Conservation (phyloP, 2,888 invertebrate species). For the Cyaniris semiargus region DNA sequence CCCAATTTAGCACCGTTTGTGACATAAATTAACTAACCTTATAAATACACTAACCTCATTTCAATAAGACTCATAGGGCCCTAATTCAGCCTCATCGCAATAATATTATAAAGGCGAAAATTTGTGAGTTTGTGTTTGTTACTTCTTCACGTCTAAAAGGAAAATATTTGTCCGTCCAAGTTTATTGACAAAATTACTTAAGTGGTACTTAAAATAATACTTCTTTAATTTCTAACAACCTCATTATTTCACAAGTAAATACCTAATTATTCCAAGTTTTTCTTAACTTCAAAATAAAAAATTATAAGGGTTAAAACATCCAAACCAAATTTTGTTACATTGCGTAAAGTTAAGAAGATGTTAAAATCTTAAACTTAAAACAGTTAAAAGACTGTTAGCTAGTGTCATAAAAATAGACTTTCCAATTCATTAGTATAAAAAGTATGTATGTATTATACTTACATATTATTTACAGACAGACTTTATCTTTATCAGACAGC, state of each 20-base stretch:
- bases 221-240: neutral
- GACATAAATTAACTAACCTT: neutral
- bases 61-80: neutral
- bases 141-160: too few relatives aligned
- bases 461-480: neutral
- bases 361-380: neutral
- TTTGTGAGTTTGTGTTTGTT: too few relatives aligned
- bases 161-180: neutral
- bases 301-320: neutral
- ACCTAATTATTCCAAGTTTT: neutral
- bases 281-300: neutral
- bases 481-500: too few relatives aligned
- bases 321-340: neutral
- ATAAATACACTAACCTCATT: neutral
- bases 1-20: neutral
- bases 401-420: neutral
- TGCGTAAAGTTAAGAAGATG: too few relatives aligned
- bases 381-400: too few relatives aligned
- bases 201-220: neutral
- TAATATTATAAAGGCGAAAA: too few relatives aligned
- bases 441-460: too few relatives aligned
- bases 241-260: neutral
- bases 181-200: neutral
- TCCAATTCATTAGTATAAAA: too few relatives aligned
- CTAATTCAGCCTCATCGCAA: too few relatives aligned